Evolutionary conservation across 2,888 invertebrate species (phyloP).

Genomic region (Hirudinaria manillensis): DNA sequence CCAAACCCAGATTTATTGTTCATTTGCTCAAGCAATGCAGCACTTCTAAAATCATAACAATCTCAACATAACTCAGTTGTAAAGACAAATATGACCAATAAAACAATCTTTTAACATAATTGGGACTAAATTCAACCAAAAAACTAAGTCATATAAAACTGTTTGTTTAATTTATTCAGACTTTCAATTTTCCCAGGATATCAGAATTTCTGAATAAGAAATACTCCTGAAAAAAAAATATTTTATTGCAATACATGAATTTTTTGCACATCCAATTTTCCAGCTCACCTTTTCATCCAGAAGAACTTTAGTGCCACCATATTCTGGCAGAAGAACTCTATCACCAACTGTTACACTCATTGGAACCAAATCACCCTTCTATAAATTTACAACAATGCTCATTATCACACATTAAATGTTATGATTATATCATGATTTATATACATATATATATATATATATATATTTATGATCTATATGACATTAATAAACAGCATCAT

Average conservation of each 20-base stretch:
- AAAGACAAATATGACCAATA: too few relatives aligned
- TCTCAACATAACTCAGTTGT: too few relatives aligned
- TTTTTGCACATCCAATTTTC: neutral
- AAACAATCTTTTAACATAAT: neutral
- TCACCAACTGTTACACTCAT: conserved; percentile 82
- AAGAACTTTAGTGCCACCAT: conserved; percentile 92
- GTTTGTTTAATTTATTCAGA: neutral
- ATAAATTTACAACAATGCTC: conserved; percentile 42
- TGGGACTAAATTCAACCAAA: neutral
- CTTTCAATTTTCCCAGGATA: conserved; percentile 75
- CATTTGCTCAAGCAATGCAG: too few relatives aligned
- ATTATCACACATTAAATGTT: conserved; percentile 38
- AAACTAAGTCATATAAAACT: conserved; percentile 5
- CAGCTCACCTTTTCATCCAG: conserved; percentile 65
- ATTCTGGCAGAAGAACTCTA: conserved; percentile 89
- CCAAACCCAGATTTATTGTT: too few relatives aligned
- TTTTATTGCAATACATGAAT: neutral
- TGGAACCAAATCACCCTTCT: conserved; percentile 76
- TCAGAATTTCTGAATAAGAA: conserved; percentile 90
- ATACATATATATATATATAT: neutral
- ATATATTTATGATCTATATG: neutral
- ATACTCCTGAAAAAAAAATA: conserved; percentile 63
- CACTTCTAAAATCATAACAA: too few relatives aligned
- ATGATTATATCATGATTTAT: neutral
- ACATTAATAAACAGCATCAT: too few relatives aligned